Conservation (phyloP, 2,113 vertebrate species). For the Atrichornis clamosus region DNA sequence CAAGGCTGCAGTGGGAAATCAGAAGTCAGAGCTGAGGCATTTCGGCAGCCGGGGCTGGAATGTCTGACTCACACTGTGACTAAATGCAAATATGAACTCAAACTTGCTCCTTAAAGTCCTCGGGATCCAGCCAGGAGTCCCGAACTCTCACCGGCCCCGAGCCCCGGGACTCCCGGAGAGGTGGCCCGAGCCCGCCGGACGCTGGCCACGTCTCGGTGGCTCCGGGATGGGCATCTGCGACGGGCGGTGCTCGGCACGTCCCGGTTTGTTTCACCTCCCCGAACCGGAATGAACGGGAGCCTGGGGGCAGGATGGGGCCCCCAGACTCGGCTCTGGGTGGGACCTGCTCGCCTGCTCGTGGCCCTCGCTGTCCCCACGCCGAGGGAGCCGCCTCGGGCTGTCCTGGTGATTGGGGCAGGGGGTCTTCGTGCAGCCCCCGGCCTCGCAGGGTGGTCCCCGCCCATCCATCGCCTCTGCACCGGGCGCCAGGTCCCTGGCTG, state of each 20-base stretch:
- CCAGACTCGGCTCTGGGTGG: accelerated
- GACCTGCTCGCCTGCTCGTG: accelerated
- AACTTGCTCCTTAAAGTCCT: background rate
- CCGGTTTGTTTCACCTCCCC: accelerated
- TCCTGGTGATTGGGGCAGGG: background rate
- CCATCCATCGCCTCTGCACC: background rate
- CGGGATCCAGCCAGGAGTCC: background rate
- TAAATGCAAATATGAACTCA: slow-evolving; percentile 64
- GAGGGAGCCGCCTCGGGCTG: background rate
- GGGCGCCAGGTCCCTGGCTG: accelerated
- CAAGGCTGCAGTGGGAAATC: slow-evolving; percentile 49
- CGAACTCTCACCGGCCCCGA: accelerated
- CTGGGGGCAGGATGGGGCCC: accelerated
- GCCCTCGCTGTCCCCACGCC: accelerated
- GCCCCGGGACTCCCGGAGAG: accelerated
- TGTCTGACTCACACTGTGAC: slow-evolving; percentile 70
- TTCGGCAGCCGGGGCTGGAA: slow-evolving; percentile 66
- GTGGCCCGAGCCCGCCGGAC: accelerated
- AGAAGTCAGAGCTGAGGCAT: slow-evolving; percentile 69
- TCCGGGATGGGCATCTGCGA: accelerated
- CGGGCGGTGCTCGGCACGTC: accelerated
- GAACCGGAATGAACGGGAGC: accelerated
- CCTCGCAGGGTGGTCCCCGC: accelerated
- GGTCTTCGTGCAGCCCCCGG: accelerated
- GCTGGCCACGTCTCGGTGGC: accelerated